Evolutionary conservation across 2,113 vertebrate genomes (phyloP).

Genomic region (Phylloscopus trochiloides): DNA sequence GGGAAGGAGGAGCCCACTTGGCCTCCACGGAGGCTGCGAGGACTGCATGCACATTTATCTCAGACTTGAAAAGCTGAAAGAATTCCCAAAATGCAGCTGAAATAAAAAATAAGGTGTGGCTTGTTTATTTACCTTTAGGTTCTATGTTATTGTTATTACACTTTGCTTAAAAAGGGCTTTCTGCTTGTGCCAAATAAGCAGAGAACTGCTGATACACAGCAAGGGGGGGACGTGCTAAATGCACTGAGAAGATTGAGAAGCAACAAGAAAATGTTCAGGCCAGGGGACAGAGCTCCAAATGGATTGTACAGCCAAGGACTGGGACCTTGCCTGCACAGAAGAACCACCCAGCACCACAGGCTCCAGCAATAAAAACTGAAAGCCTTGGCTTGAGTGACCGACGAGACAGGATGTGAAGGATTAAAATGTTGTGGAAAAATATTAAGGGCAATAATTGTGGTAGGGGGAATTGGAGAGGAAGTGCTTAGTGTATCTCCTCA

Average conservation of each 20-base stretch:
- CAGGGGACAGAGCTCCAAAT: neutral
- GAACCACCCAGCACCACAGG: neutral
- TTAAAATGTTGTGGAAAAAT: neutral
- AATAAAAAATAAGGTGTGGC: neutral
- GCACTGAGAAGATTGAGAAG: neutral
- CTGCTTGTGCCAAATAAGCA: neutral
- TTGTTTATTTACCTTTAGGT: slow-evolving; percentile 8
- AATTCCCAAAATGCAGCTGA: neutral
- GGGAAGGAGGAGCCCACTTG: neutral
- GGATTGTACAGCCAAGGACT: neutral
- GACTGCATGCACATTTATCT: accelerated
- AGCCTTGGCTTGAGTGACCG: neutral
- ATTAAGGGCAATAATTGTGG: neutral
- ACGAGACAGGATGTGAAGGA: neutral
- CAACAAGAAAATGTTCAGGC: neutral
- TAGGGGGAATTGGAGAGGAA: slow-evolving; percentile 24
- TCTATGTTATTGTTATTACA: neutral
- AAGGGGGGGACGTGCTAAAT: neutral
- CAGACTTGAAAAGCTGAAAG: neutral
- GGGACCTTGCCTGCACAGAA: neutral
- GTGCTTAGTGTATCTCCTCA: neutral
- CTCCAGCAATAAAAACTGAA: neutral
- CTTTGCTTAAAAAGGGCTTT: neutral
- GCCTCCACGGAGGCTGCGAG: neutral
- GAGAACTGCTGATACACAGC: neutral